Conservation (phyloP, 2,888 invertebrate species). For the Campoplex capitator region DNA sequence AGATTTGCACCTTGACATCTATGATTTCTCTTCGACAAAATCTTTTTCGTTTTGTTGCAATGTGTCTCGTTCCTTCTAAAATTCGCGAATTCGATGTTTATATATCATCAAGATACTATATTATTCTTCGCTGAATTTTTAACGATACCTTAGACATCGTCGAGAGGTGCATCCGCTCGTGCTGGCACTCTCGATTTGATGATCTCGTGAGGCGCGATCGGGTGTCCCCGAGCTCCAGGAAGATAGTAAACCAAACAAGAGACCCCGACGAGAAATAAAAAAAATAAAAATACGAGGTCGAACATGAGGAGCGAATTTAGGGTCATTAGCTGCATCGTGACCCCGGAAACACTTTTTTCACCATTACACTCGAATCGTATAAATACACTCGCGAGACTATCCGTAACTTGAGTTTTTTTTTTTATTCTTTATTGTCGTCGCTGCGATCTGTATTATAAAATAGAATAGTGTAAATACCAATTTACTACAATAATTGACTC, state of each 20-base stretch:
- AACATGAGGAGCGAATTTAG: conserved; percentile 95
- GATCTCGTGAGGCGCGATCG: conserved; percentile 81
- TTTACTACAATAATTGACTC: not conserved
- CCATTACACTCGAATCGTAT: conserved; percentile 77
- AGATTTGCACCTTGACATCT: not conserved
- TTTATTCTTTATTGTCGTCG: conserved; percentile 26
- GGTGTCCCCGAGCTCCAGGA: conserved; percentile 87
- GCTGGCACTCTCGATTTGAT: conserved; percentile 80
- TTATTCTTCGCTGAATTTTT: not conserved
- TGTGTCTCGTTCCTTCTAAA: not conserved
- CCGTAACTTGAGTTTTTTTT: conserved; percentile 4
- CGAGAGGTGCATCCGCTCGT: conserved; percentile 81
- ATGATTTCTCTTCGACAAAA: not conserved
- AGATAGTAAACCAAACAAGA: conserved; percentile 93
- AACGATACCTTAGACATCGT: conserved; percentile 82
- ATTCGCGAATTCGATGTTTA: not conserved
- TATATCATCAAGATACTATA: not conserved
- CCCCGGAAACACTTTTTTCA: conserved; percentile 78
- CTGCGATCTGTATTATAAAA: not conserved
- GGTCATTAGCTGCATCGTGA: conserved; percentile 92
- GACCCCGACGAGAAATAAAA: conserved; percentile 93
- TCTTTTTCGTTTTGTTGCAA: not conserved
- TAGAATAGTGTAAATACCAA: not conserved
- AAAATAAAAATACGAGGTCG: conserved; percentile 94
- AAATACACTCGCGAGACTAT: conserved; percentile 51